Evolutionary conservation across 2,113 vertebrate species (phyloP), one percentile per base, ranked within the genome.

Genomic region (Rousettus leschenaultii): DNA sequence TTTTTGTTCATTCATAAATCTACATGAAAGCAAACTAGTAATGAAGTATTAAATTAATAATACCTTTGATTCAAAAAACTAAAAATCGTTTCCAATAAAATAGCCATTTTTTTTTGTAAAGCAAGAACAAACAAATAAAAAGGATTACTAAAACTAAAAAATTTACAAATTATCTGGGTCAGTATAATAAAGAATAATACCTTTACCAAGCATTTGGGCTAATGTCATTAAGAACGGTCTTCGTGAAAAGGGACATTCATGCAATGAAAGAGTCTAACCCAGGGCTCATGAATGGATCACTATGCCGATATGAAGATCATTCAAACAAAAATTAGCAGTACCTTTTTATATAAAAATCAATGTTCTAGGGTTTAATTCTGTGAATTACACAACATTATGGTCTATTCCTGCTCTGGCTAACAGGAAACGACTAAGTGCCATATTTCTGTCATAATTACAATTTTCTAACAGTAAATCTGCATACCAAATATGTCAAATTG

Each of bases 271-370:
- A 96, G 63, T 97, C 91, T 95, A 88, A 97, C 66, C 94, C 96
- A 92, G 80, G 95, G 90, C 95, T 87, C 26, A 74, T 57, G 38
- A 80, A 95, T 24, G 97, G 86, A 97, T 87, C 0, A 4, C 80
- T 85, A 40, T 86, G 85, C 84, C 89, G n/a, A 95, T 95, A 86
- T 15, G 48, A 97, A 96, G 82, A 97, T 75, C 21, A 24, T 89
- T 86, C 84, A 68, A 91, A 97, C 90, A 96, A 97, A 98, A 98
- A 98, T 96, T 70, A 97, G 97, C 82, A 94, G 82, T 57, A 97
- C 94, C 75, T 97, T 98, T 98, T 98, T 85, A 97, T 92, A 97
- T 68, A 97, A 96, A 96, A 98, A 98, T 95, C 96, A 97, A 92
- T 97, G 84, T 84, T 91, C 95, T 65, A 43, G 28, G 86, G 89